phyloP scores from a whole-genome alignment of 2,888 invertebrate genomes.

The Athrips mouffetella region DNA sequence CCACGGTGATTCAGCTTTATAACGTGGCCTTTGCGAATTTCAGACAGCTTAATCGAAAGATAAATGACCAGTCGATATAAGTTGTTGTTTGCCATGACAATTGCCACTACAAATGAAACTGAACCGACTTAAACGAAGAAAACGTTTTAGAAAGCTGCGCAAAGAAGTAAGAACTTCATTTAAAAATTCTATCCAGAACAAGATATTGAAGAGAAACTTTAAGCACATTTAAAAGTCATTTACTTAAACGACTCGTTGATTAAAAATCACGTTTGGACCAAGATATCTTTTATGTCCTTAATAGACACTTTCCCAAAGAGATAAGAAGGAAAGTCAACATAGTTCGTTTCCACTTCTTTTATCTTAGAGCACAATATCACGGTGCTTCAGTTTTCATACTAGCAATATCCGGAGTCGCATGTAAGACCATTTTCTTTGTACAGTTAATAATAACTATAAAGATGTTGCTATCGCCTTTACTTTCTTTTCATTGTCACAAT shows the following conservation, averaged over 20 bases:
- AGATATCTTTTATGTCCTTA: constrained; percentile 6
- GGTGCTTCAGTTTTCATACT: constrained; percentile 32
- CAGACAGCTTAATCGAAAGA: constrained; percentile 7
- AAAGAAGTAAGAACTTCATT: too few species aligned
- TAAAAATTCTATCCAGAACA: too few species aligned
- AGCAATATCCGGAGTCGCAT: constrained; percentile 38
- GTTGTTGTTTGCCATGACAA: too few species aligned
- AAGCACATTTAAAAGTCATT: too few species aligned
- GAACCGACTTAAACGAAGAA: too few species aligned
- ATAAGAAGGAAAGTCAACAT: constrained; percentile 18
- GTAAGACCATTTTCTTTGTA: constrained; percentile 33
- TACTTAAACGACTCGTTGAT: too few species aligned
- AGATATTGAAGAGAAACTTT: too few species aligned
- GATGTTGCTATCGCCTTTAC: constrained; percentile 37
- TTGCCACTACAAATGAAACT: too few species aligned
- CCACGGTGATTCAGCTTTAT: constrained; percentile 17
- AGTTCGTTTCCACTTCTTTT: constrained; percentile 28
- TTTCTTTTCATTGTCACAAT: constrained; percentile 42
- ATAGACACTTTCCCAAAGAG: constrained; percentile 11
- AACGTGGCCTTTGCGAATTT: constrained; percentile 7
- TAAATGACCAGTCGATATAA: constrained; percentile 2
- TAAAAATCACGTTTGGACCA: background rate
- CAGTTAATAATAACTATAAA: constrained; percentile 28
- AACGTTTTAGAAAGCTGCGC: too few species aligned
- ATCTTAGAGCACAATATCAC: constrained; percentile 32